Conservation (phyloP, 1,140 invertebrate species). For the Habropoda laboriosa region DNA sequence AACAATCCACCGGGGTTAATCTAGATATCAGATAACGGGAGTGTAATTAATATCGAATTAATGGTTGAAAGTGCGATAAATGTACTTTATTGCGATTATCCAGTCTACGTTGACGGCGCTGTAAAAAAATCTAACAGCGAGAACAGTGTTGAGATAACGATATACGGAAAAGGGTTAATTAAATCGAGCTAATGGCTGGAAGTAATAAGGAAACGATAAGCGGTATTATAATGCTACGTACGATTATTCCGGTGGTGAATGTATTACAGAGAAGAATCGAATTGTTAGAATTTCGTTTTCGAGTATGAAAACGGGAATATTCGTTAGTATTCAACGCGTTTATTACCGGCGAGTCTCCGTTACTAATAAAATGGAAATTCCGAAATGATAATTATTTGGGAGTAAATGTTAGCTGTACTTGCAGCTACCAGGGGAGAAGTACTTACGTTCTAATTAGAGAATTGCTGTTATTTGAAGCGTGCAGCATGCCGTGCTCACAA, state of each 20-base stretch:
- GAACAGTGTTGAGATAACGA: not conserved
- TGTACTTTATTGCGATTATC: not conserved
- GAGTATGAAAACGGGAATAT: no score
- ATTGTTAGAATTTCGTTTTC: not conserved
- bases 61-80: conserved; percentile 4
- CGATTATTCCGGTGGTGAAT: not conserved
- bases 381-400: conserved; percentile 1
- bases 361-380: conserved; percentile 15
- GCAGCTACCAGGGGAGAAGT: not conserved
- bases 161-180: not conserved
- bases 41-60: conserved; percentile 4
- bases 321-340: not conserved
- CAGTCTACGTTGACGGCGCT: not conserved
- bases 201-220: not conserved
- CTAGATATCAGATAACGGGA: not conserved
- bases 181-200: conserved; percentile 3
- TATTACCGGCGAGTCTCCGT: not conserved
- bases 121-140: not conserved
- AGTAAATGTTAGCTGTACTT: not conserved
- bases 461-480: conserved; percentile 22
- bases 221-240: not conserved
- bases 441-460: conserved; percentile 24
- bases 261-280: no score
- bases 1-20: not conserved
- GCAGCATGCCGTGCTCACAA: not conserved